Percentiles rank a stretch among this genome's conserved stretches.
Evolutionary conservation across 2,797 vertebrate genomes (phyloP).

Genomic region (Arremon aurantiirostris): DNA sequence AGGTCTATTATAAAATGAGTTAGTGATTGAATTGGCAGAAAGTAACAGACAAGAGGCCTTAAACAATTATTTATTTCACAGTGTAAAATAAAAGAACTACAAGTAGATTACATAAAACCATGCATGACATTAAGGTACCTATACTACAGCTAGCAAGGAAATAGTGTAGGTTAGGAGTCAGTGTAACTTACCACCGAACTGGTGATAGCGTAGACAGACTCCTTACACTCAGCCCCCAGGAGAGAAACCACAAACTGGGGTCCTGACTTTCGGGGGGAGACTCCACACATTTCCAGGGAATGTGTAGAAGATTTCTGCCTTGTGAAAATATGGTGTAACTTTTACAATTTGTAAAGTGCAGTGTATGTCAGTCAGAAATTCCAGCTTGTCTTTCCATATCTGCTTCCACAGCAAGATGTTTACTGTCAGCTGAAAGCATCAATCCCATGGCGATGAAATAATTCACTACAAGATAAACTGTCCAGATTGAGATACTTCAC

Average conservation of each 20-base stretch:
- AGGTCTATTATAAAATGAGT: neutral
- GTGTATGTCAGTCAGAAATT: neutral
- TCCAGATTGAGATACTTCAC: neutral
- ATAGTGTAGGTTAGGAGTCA: neutral
- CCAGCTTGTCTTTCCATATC: neutral
- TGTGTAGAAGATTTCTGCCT: neutral
- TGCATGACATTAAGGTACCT: neutral
- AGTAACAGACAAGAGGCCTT: neutral
- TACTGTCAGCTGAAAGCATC: neutral
- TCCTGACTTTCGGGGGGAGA: neutral
- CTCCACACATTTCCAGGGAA: neutral
- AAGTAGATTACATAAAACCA: neutral
- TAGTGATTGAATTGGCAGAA: neutral
- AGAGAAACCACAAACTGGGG: neutral
- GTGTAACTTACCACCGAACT: accelerated
- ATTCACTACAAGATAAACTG: neutral
- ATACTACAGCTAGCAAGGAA: neutral
- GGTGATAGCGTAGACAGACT: accelerated
- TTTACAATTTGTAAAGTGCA: neutral
- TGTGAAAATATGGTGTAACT: neutral
- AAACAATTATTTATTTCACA: neutral
- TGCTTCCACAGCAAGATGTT: neutral
- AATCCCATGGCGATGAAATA: neutral
- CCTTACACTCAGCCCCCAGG: neutral
- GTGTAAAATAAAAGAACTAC: neutral